Percentiles rank a stretch among this genome's conserved stretches.
Conservation (phyloP, 64 coral and sea anemone species). For the Actinia equina region DNA sequence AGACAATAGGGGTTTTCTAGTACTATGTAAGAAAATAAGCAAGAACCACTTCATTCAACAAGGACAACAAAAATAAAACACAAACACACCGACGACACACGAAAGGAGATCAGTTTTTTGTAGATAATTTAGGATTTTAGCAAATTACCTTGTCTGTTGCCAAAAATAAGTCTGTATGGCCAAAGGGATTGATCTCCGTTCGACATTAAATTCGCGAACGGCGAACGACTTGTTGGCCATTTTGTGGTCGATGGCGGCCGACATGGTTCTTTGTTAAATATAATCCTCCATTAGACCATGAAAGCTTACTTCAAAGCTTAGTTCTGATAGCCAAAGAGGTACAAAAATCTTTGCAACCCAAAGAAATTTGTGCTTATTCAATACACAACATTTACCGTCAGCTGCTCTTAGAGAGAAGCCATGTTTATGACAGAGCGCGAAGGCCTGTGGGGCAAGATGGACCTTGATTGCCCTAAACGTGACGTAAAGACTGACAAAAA, state of each 20-base stretch:
- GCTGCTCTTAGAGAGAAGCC: slow-evolving; percentile 46
- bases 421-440: slow-evolving; percentile 48
- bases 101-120: background rate
- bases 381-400: slow-evolving; percentile 27
- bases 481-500: slow-evolving; percentile 14
- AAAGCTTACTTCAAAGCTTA: background rate
- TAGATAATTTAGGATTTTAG: background rate
- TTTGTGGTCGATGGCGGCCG: background rate
- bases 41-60: background rate
- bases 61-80: background rate
- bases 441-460: slow-evolving; percentile 6
- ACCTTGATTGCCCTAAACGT: background rate
- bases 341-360: background rate
- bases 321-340: background rate
- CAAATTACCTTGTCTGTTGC: slow-evolving; percentile 90
- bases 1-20: background rate
- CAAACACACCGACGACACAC: background rate
- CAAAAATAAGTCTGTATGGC: slow-evolving; percentile 99
- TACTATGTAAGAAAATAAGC: background rate
- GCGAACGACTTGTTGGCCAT: slow-evolving; percentile 76
- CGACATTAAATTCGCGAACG: slow-evolving; percentile 75
- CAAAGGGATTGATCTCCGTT: slow-evolving; percentile 82
- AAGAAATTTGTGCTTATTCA: background rate
- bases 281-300: background rate
- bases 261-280: background rate